These are phyloP conservation scores for Eristalinus sepulchralis DNA, from an alignment of 2,888 invertebrate genomes.

Conservation along the genomic window DNA sequence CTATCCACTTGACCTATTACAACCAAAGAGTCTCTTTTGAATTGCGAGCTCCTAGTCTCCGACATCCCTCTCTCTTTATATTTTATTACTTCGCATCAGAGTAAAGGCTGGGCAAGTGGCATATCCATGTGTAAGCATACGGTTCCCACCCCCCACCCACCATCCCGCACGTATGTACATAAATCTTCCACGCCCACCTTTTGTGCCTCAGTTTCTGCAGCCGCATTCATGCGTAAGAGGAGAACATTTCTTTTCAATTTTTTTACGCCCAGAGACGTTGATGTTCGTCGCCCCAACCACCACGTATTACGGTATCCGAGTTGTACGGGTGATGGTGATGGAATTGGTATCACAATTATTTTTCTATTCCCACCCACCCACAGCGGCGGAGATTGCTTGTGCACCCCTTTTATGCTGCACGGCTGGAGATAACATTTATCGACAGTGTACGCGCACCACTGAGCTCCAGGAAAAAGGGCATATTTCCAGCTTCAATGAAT, in stretches of 20 bases:
- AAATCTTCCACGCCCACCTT: conserved; percentile 42
- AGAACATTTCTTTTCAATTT: conserved; percentile 53
- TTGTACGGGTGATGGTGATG: not conserved
- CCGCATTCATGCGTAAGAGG: conserved; percentile 63
- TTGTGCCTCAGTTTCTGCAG: conserved; percentile 7
- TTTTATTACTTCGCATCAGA: no score
- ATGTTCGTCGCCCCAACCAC: not conserved
- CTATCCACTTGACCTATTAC: no score
- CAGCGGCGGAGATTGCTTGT: not conserved
- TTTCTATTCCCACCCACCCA: conserved; percentile 22
- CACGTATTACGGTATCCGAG: conserved; percentile 35
- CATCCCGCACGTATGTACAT: conserved; percentile 43
- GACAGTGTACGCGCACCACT: conserved; percentile 57
- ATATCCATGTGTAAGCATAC: conserved; percentile 29
- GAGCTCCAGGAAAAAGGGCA: conserved; percentile 37
- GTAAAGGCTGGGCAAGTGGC: not conserved
- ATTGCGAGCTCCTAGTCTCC: no score
- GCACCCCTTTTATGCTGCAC: conserved; percentile 62
- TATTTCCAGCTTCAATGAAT: conserved; percentile 44
- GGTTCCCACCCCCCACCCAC: conserved; percentile 16
- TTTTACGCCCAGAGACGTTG: not conserved
- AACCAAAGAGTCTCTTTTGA: no score
- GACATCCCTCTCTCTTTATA: no score
- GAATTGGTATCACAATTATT: conserved; percentile 37
- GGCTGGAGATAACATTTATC: conserved; percentile 68